Base-by-base conservation (phyloP, 2,797 vertebrate genomes). In the Saxicola maurus region DNA sequence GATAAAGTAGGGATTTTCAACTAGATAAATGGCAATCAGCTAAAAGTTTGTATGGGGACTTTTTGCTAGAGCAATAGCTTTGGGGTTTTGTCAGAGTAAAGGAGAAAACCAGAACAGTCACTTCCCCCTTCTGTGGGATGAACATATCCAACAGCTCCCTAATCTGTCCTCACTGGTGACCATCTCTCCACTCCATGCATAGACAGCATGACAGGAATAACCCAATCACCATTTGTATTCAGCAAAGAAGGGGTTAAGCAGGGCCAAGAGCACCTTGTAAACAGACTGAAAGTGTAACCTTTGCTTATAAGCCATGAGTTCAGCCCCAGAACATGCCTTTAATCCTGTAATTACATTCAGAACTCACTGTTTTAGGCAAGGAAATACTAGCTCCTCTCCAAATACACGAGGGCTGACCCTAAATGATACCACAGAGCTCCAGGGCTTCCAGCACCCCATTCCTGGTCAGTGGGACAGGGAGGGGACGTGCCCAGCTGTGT, bases 381-480 rank as follows among this genome's bases (percentile, higher is more conserved):
- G 96, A 97, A 97, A 97, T 94, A 94, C 49, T 82, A 98, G 91
- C 96, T 96, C 61, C 87, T 93, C 90, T 97, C 96, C 95, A 96
- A 96, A 96, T 49, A 90, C 94, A 96, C 94, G 16, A 10, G 68
- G 46, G 46, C 79, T 92, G 92, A 96, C 96, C 94, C 90, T 85
- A 97, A 97, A 97, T 98, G 89, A 96, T 89, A 97, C 87, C 31
- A 0, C 91, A 66, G 77, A 92, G 61, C 35, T 71, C 57, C 74
- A 71, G 7, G 1, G 42, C 67, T 86, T 92, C 86, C 83, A 92
- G 61, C 55, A 72, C 56, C 76, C 65, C 10, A 1, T 61, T 81
- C 81, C 86, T 15, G 20, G 46, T 55, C 16, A 2, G 45, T 3
- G 0, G 20, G 40, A 30, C 66, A 38, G 69, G 55, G 51, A 87